A percentile compares a stretch with the other conserved stretches of the same genome.
phyloP scores from a whole-genome alignment of 2,888 invertebrate species.

The Pseudoips prasinana region DNA sequence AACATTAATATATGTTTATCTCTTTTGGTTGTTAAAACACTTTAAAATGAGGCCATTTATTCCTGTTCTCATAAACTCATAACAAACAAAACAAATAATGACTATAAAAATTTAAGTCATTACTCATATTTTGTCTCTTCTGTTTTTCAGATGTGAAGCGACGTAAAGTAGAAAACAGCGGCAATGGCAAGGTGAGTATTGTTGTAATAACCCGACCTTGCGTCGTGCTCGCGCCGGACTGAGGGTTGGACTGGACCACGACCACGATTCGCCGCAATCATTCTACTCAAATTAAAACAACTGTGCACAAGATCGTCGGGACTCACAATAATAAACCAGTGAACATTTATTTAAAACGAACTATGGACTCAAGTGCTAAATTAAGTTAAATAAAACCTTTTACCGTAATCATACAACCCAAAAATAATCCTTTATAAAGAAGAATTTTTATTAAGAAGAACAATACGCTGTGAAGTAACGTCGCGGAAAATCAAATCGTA shows the following conservation, averaged over 20 bases:
- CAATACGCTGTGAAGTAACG: no score
- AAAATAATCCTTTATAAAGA: slow-evolving; percentile 5
- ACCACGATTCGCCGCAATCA: slow-evolving; percentile 33
- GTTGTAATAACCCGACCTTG: slow-evolving; percentile 68
- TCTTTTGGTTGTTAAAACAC: no score
- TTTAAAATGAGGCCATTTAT: no score
- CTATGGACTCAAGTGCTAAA: slow-evolving; percentile 26
- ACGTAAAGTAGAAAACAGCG: slow-evolving; percentile 90
- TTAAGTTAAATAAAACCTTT: slow-evolving; percentile 12
- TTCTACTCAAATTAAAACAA: slow-evolving; percentile 13
- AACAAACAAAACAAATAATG: no score
- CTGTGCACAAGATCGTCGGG: slow-evolving; percentile 30
- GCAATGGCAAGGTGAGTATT: slow-evolving; percentile 92
- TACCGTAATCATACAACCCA: not conserved
- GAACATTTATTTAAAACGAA: slow-evolving; percentile 18
- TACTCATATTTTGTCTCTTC: no score
- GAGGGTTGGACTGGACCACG: slow-evolving; percentile 83
- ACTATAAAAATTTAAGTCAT: no score
- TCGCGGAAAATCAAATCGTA: no score
- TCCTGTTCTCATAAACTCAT: no score
- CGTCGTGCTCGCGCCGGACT: slow-evolving; percentile 74
- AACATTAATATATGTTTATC: no score
- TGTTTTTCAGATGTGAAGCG: slow-evolving; percentile 87
- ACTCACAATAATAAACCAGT: slow-evolving; percentile 28
- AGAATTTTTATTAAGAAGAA: not conserved